Conservation (phyloP, 2,797 vertebrate genomes). For the Chloroceryle amazona region DNA sequence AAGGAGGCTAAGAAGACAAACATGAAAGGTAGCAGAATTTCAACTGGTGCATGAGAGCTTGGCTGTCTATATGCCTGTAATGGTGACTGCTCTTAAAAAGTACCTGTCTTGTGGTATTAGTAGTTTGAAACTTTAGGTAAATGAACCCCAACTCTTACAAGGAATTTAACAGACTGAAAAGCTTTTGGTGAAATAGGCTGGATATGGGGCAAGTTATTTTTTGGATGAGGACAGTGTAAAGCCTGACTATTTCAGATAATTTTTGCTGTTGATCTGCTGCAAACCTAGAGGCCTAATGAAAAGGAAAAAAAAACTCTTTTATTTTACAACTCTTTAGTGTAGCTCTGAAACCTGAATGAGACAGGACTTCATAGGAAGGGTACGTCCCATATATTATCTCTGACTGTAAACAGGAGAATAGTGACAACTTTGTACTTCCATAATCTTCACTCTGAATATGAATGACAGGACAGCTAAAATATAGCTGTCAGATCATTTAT, state of each 20-base stretch:
- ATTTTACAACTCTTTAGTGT: not conserved
- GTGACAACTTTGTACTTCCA: not conserved
- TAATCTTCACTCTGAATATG: not conserved
- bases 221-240: not conserved
- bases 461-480: not conserved
- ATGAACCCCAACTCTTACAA: not conserved
- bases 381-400: not conserved
- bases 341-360: not conserved
- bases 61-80: not conserved
- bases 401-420: not conserved
- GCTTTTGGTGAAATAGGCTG: not conserved
- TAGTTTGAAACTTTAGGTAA: not conserved
- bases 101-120: not conserved
- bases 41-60: not conserved
- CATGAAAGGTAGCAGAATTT: not conserved
- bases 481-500: not conserved
- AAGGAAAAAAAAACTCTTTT: not conserved
- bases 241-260: not conserved
- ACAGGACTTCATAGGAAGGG: not conserved
- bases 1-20: not conserved
- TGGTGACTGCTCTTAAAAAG: not conserved
- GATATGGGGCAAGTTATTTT: not conserved
- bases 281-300: not conserved
- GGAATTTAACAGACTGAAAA: not conserved
- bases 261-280: not conserved